These are phyloP conservation scores for Orthosia incerta DNA, from an alignment of 2,888 invertebrate genomes.

Conservation along the genomic window DNA sequence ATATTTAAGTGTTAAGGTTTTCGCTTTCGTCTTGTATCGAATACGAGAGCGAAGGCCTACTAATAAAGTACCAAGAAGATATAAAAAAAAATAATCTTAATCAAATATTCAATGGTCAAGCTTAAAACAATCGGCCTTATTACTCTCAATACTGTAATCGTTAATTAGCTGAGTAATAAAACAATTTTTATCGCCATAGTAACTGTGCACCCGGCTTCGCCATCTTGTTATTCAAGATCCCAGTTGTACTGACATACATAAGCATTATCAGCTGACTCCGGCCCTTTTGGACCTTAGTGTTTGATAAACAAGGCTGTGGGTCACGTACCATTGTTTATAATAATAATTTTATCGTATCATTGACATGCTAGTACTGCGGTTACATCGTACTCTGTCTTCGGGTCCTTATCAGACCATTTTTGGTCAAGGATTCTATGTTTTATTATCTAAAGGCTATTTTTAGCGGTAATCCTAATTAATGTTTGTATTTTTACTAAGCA, in stretches of 20 bases:
- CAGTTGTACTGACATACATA: conserved; percentile 63
- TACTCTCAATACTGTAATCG: background rate
- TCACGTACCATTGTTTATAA: conserved; percentile 75
- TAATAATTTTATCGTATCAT: conserved; percentile 78
- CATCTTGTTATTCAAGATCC: conserved; percentile 62
- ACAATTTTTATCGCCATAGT: conserved; percentile 47
- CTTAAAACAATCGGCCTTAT: background rate
- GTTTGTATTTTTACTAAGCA: background rate
- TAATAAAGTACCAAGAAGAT: too few species aligned
- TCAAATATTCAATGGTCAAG: too few species aligned
- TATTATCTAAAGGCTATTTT: conserved; percentile 19
- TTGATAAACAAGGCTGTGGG: conserved; percentile 79
- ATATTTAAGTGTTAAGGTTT: too few species aligned
- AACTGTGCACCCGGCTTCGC: conserved; percentile 18
- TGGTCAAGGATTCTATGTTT: conserved; percentile 54
- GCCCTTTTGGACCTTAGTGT: conserved; percentile 78
- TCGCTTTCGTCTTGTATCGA: too few species aligned
- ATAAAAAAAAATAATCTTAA: too few species aligned
- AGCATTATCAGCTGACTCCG: conserved; percentile 64
- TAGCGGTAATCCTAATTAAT: conserved; percentile 12
- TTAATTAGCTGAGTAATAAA: conserved; percentile 19
- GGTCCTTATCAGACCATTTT: conserved; percentile 53
- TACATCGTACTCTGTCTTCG: conserved; percentile 36
- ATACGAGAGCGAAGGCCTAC: too few species aligned
- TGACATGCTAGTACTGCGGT: conserved; percentile 76